Percentiles rank a stretch among this genome's conserved stretches.
Conservation (phyloP, 2,113 vertebrate genomes). For the Phrynosoma blainvillii region DNA sequence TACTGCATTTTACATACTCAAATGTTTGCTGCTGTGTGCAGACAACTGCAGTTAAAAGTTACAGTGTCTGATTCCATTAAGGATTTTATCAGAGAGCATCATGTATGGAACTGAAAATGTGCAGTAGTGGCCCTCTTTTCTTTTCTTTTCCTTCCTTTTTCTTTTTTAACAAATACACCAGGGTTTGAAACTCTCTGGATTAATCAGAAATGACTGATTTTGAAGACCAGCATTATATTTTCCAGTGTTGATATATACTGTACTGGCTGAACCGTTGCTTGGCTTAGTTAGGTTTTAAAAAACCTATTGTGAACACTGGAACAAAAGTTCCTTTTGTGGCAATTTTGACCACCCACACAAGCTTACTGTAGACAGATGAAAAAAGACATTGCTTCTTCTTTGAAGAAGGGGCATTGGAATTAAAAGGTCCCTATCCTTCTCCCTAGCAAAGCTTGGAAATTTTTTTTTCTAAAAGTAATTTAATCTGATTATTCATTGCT, state of each 20-base stretch:
- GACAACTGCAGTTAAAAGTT: not conserved
- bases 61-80: not conserved
- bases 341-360: slow-evolving; percentile 5
- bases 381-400: not conserved
- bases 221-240: accelerated
- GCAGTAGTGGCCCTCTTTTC: not conserved
- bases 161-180: not conserved
- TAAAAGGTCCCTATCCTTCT: too few relatives aligned
- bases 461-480: too few relatives aligned
- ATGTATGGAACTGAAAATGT: not conserved
- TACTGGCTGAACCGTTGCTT: not conserved
- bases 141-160: not conserved
- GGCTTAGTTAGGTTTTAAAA: not conserved
- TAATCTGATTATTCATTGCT: too few relatives aligned
- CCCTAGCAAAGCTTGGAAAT: too few relatives aligned
- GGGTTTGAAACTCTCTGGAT: not conserved
- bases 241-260: not conserved
- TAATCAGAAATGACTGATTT: not conserved
- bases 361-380: not conserved
- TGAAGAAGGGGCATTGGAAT: not conserved
- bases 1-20: not conserved
- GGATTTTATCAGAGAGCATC: accelerated
- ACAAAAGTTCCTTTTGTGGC: slow-evolving; percentile 4
- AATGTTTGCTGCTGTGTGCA: not conserved
- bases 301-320: not conserved